Conservation (phyloP, 2,113 vertebrate species). For the Meleagris gallopavo region DNA sequence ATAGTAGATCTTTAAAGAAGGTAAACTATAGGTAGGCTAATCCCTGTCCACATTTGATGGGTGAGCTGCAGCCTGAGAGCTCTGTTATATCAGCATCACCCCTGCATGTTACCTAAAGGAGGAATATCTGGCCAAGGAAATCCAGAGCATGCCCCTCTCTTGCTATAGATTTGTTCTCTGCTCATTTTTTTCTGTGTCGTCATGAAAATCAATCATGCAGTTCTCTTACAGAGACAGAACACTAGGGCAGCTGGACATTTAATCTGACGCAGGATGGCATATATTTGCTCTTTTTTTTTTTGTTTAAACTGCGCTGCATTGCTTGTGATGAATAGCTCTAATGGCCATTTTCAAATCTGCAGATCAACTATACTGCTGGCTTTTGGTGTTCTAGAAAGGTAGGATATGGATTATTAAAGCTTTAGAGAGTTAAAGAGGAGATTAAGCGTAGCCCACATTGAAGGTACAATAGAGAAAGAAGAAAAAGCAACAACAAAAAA, state of each 20-base stretch:
- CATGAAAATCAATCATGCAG: background rate
- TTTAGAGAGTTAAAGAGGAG: background rate
- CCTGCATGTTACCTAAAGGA: background rate
- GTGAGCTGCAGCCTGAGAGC: background rate
- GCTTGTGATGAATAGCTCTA: background rate
- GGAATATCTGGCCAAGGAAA: background rate
- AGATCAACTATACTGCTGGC: background rate
- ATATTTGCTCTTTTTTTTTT: constrained; percentile 5
- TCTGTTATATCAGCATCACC: background rate
- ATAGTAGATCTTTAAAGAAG: background rate
- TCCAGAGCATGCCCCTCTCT: background rate
- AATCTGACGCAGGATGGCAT: background rate
- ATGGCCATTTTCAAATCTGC: background rate
- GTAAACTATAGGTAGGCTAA: background rate
- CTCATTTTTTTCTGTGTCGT: background rate
- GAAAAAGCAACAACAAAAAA: background rate
- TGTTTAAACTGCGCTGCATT: constrained; percentile 18
- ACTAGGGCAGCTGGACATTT: background rate
- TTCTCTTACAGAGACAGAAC: background rate
- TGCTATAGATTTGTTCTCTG: background rate
- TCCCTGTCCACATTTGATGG: background rate
- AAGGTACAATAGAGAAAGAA: constrained; percentile 23
- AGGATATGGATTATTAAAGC: background rate
- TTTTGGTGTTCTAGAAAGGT: constrained; percentile 17
- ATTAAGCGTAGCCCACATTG: constrained; percentile 8